Evolutionary conservation across 2,113 vertebrate genomes (phyloP).

Genomic region (Apus apus): DNA sequence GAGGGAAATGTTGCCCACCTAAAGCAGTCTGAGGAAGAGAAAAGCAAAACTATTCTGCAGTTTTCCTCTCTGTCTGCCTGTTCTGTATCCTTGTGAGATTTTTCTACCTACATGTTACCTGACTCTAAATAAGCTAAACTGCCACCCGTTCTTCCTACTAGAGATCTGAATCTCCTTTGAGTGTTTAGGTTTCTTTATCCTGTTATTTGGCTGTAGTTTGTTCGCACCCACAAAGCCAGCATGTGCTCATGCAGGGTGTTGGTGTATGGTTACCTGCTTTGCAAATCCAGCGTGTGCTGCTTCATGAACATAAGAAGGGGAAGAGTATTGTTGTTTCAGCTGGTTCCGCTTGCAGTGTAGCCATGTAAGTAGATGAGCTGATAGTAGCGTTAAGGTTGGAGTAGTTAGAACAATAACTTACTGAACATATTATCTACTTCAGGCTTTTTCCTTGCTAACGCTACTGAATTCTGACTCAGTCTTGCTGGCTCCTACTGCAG

Average conservation of each 20-base stretch:
- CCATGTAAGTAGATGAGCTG: not conserved
- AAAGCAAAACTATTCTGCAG: not conserved
- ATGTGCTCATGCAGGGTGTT: not conserved
- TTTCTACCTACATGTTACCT: not conserved
- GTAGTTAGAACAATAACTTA: slow-evolving; percentile 26
- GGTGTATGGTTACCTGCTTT: slow-evolving; percentile 42
- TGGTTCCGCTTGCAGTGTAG: slow-evolving; percentile 29
- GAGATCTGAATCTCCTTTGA: not conserved
- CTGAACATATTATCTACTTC: not conserved
- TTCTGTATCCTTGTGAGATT: not conserved
- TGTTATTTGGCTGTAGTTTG: not conserved
- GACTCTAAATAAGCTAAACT: not conserved
- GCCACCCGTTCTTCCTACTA: not conserved
- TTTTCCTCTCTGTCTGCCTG: not conserved
- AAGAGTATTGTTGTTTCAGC: slow-evolving; percentile 62
- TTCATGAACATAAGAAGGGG: not conserved
- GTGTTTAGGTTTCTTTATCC: slow-evolving; percentile 9
- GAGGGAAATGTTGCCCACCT: not conserved
- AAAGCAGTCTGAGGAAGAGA: not conserved
- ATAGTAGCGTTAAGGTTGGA: not conserved
- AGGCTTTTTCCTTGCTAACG: not conserved
- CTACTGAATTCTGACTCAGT: slow-evolving; percentile 6
- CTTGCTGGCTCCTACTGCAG: not conserved
- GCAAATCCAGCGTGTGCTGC: slow-evolving; percentile 9
- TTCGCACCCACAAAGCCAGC: not conserved